A percentile compares a stretch with the other conserved stretches of the same genome.
These are phyloP conservation scores for Archilochus colubris DNA, from an alignment of 2,113 vertebrate genomes.

Conservation along the genomic window DNA sequence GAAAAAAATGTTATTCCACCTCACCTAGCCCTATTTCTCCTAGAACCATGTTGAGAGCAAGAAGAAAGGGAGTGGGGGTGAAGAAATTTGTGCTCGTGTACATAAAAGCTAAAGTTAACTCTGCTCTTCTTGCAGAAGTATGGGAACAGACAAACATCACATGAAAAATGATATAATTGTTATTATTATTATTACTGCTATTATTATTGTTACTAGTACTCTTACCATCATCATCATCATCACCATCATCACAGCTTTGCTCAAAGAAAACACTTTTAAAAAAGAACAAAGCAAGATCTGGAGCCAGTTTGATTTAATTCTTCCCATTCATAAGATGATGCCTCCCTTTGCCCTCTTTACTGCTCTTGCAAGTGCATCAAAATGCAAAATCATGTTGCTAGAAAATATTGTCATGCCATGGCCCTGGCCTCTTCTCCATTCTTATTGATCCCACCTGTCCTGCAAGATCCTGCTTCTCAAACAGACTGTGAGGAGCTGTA, in stretches of 20 bases:
- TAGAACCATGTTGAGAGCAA: not conserved
- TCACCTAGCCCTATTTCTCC: not conserved
- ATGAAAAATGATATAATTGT: not conserved
- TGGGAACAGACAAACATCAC: not conserved
- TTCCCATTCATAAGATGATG: not conserved
- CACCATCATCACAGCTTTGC: not conserved
- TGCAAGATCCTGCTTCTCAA: not conserved
- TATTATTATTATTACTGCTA: too few species aligned
- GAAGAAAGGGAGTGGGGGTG: not conserved
- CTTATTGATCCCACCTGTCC: not conserved
- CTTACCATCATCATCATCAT: not conserved
- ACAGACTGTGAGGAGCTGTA: not conserved
- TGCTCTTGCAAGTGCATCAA: not conserved
- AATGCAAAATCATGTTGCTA: not conserved
- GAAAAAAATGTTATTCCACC: not conserved
- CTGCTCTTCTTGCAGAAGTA: not conserved
- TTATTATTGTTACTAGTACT: too few species aligned
- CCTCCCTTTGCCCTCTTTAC: not conserved
- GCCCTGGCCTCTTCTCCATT: rapidly evolving
- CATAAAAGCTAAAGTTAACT: not conserved
- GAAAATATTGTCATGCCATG: not conserved
- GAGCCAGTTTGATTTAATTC: not conserved
- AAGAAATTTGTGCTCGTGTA: not conserved
- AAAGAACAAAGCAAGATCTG: not conserved
- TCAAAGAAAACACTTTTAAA: not conserved